A percentile compares a stretch with the other conserved stretches of the same genome.
Evolutionary conservation across 2,113 vertebrate species (phyloP).

Genomic region (Hemiscyllium ocellatum): DNA sequence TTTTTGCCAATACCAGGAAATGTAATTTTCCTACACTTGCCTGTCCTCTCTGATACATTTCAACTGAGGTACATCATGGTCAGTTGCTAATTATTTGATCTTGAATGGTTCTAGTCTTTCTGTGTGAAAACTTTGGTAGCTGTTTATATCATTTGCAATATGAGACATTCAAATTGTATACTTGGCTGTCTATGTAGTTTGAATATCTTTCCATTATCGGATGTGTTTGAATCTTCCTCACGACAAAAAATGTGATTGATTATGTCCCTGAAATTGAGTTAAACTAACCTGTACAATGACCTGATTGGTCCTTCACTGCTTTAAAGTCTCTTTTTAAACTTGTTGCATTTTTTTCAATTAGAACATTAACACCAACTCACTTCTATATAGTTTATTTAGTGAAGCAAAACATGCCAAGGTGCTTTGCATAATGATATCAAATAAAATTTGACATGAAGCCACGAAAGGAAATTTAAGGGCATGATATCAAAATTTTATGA

Average conservation of each 20-base stretch:
- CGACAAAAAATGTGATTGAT: background rate
- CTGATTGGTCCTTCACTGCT: background rate
- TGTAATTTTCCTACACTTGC: background rate
- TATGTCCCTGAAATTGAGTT: background rate
- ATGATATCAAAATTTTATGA: background rate
- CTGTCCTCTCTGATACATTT: background rate
- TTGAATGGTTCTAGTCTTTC: background rate
- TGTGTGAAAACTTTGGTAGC: background rate
- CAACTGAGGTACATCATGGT: background rate
- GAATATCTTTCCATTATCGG: background rate
- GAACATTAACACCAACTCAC: background rate
- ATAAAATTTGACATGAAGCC: background rate
- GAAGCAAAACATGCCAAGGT: background rate
- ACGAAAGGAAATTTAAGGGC: background rate
- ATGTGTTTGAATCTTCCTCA: background rate
- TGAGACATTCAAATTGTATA: background rate
- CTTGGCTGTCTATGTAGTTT: background rate
- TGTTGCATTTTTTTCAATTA: background rate
- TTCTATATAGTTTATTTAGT: background rate
- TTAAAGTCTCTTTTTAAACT: background rate
- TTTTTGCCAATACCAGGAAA: background rate
- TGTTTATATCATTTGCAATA: background rate
- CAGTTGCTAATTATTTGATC: background rate
- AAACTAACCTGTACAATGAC: background rate
- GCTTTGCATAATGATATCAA: background rate